Evolutionary conservation across 2,113 vertebrate genomes (phyloP), one percentile per base, ranked within the genome.

Genomic region (Mormyrus lacerda): DNA sequence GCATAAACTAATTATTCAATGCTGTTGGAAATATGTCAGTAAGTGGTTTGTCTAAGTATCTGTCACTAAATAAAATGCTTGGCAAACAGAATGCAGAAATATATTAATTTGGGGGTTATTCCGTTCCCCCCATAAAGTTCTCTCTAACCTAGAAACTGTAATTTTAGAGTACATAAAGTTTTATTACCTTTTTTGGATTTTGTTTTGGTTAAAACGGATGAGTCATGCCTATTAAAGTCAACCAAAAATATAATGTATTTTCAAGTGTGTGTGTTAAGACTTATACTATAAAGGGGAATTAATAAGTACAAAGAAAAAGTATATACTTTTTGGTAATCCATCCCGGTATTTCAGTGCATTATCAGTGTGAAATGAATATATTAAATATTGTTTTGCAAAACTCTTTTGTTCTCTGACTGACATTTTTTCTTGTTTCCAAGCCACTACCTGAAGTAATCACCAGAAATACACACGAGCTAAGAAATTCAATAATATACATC

Each of bases 331-430:
- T 86, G 24, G 8, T 61, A 61, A 44, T 87, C 55, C 31, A 55
- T 51, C 47, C 48, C 48, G 3, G 47, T 86, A 86, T 86, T 58
- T 87, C 55, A 61, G 39, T 65, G 55, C 87, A 61, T 87, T 45
- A 44, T 65, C 31, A 87, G 21, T 65, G 48, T 55, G 31, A 44
- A 84, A 84, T 84, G 11, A 76, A 45, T 45, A 27, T 79, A 44
- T 89, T 83, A 89, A 89, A 89, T 31, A 85, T 45, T 48, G 48
- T 55, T 87, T 87, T 55, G 50, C 50, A 87, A 35, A 87, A 50
- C n/a, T 27, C 83, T 85, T 85, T 45, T 85, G 21, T 50, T 50
- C 44, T 50, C 35, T 17, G 73, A 79, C 15, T 79, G 15, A 85
- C 13, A 82, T 48, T 15, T 85, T 85, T 50, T 85, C 83, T 27